Conservation (phyloP, 2,888 invertebrate genomes). For the Notocelia uddmanniana region DNA sequence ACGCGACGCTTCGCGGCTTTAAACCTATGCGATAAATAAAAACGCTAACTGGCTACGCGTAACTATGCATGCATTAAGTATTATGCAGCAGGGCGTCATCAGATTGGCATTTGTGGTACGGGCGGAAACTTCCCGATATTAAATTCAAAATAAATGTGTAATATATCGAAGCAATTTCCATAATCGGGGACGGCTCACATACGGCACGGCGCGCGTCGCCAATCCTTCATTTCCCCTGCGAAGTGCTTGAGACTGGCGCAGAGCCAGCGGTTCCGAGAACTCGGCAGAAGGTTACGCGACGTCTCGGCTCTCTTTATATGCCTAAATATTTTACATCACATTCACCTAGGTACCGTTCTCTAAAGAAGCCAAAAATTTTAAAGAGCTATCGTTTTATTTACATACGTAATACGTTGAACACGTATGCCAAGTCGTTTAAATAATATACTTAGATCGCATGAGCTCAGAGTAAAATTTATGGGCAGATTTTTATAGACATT, state of each 20-base stretch:
- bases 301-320: conserved; percentile 83
- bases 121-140: conserved; percentile 58
- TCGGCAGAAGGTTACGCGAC: conserved; percentile 82
- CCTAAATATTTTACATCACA: conserved; percentile 80
- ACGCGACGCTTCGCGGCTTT: conserved; percentile 62
- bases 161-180: conserved; percentile 70
- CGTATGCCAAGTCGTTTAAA: conserved; percentile 23
- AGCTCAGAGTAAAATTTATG: conserved; percentile 25
- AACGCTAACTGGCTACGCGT: conserved; percentile 23
- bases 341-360: conserved; percentile 56
- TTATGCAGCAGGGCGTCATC: conserved; percentile 35
- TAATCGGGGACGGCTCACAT: conserved; percentile 76
- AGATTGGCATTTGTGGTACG: conserved; percentile 24
- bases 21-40: conserved; percentile 51
- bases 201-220: conserved; percentile 75
- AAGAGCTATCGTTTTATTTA: conserved; percentile 8
- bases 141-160: conserved; percentile 67
- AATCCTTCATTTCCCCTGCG: conserved; percentile 79
- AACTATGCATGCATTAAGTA: conserved; percentile 14
- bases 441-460: conserved; percentile 18
- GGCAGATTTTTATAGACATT: conserved; percentile 11
- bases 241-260: conserved; percentile 66
- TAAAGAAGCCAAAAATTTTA: conserved; percentile 13
- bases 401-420: conserved; percentile 19
- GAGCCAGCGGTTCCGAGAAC: conserved; percentile 83